Base-by-base conservation (phyloP, 2,797 vertebrate genomes). In the Leontocebus nigricollis region DNA sequence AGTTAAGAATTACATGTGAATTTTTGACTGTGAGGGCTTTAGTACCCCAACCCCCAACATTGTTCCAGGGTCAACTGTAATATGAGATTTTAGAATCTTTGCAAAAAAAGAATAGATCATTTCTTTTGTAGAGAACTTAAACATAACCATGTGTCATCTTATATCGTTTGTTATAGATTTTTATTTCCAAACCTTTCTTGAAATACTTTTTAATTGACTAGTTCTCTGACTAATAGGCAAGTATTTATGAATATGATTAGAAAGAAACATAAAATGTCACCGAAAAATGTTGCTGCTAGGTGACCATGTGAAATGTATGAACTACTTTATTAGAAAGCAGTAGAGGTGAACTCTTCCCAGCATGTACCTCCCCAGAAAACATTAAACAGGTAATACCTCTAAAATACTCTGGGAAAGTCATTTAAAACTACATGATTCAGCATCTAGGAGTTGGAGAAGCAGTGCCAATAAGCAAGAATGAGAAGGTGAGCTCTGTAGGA, bases 361-460 rank as follows among this genome's bases (percentile, higher is more conserved):
- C 24, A 30, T 72, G 26, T 80, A 82, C 70, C 27, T 88, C 17
- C 2, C 86, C 61, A 2, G 15, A 67, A 85, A 94, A 79, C 64
- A 93, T 76, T 50, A 90, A 88, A 41, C 44, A 27, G 55, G 7
- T 75, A 70, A 80, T 73, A 59, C 59, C 64, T 88, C 11, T 82
- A 88, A 92, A 81, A 91, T 44, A 92, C 55, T 73, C n/a, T n/a
- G 20, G 39, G 20, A 33, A 4, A 39, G 50, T 92, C 89, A 36
- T 81, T 86, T 89, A 92, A 92, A 89, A 94, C 33, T 55, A n/a
- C 7, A n/a, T 61, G n/a, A 96, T 80, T 92, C 44, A 73, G 46
- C 14, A 39, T 76, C 30, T 36, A 84, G 52, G 41, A 91, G 82
- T 76, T 89, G 33, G 44, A 96, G 80, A 93, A 22, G 33, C 59